Evolutionary conservation across 2,113 vertebrate species (phyloP).

Genomic region (Ifrita kowaldi): DNA sequence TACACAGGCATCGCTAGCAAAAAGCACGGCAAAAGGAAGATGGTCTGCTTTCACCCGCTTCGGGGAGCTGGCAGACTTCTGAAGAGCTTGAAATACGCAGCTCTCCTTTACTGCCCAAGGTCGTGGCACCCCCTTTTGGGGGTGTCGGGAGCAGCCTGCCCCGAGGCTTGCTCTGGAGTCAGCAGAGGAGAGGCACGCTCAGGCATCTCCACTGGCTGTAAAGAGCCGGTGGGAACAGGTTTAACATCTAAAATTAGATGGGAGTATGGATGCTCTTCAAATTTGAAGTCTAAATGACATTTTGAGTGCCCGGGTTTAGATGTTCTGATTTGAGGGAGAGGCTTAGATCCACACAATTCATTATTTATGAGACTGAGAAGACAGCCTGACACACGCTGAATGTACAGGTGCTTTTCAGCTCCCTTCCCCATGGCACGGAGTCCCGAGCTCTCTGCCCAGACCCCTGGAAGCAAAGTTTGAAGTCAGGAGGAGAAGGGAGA

Average conservation of each 20-base stretch:
- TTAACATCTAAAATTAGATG: background rate
- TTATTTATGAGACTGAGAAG: background rate
- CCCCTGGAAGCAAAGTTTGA: background rate
- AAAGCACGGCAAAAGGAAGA: background rate
- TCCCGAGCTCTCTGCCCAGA: rapidly evolving
- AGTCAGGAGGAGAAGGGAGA: background rate
- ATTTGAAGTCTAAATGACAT: background rate
- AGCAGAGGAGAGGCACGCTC: background rate
- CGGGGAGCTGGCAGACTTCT: rapidly evolving
- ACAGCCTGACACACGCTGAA: background rate
- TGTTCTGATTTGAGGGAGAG: background rate
- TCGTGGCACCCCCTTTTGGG: background rate
- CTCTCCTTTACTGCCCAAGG: background rate
- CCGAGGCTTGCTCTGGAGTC: background rate
- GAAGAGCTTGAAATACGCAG: background rate
- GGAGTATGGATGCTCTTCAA: background rate
- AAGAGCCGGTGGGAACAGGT: background rate
- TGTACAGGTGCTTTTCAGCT: background rate
- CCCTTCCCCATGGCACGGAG: rapidly evolving
- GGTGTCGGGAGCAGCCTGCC: background rate
- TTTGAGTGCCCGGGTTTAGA: background rate
- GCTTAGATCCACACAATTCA: background rate
- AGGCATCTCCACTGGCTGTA: background rate
- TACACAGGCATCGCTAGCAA: rapidly evolving
- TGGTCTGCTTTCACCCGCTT: background rate